Evolutionary conservation across 2,113 vertebrate genomes (phyloP).

Genomic region (Leptocoma aspasia): DNA sequence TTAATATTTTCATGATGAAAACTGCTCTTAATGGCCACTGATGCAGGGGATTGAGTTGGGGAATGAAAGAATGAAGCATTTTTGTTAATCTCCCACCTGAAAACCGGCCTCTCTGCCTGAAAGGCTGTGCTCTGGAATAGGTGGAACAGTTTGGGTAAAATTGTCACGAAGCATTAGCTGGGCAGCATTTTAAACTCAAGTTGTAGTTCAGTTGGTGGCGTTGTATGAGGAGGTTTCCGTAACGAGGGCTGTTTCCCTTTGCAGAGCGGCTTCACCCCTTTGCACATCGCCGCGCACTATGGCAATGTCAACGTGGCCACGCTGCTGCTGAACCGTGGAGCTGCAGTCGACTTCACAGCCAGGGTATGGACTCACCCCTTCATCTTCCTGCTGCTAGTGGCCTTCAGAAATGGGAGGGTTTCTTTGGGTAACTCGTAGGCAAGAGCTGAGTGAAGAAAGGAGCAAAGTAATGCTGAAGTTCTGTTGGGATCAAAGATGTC

Average conservation of each 20-base stretch:
- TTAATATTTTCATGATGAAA: background rate
- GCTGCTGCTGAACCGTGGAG: slow-evolving; percentile 91
- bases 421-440: background rate
- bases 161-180: accelerated
- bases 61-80: background rate
- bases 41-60: background rate
- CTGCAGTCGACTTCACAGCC: slow-evolving; percentile 93
- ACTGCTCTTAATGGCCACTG: background rate
- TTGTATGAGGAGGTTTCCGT: accelerated
- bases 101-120: background rate
- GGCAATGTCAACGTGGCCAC: slow-evolving; percentile 96
- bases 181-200: background rate
- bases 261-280: slow-evolving; percentile 94
- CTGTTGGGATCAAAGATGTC: background rate
- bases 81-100: background rate
- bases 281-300: slow-evolving; percentile 95
- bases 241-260: slow-evolving; percentile 22
- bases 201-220: background rate
- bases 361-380: slow-evolving; percentile 73
- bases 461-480: background rate
- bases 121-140: background rate
- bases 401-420: background rate
- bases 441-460: background rate
- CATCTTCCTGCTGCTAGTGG: background rate
- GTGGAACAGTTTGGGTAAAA: background rate